Base-by-base conservation (phyloP, 1,140 invertebrate genomes). In the Aphaenogaster ashmeadi region DNA sequence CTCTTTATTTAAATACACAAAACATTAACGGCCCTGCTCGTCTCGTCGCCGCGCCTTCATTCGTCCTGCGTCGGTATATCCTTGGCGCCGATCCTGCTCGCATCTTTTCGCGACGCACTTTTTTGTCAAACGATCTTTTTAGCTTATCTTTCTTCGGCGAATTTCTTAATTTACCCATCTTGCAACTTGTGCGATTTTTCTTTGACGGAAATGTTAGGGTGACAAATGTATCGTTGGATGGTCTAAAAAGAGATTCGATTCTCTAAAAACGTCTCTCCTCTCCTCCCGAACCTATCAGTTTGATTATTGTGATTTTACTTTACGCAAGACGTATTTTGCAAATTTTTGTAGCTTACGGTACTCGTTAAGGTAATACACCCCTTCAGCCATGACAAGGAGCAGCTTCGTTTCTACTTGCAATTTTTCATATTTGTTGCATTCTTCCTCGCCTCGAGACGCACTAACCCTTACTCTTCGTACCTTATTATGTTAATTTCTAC, bases 1-100 rank as follows among this genome's bases (percentile, higher is more conserved):
- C 88, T 91, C 91, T 94, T 94, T 95, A 94, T 94, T 94, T 94
- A 92, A 94, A 94, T 95, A 94, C 91, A 94, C 92, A 93, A 94
- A 94, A 93, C 93, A 94, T 94, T 94, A 94, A 93, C 92, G 92
- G 91, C 89, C 90, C 64, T 89, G 67, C 86, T 62, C 79, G 60
- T 47, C 58, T 33, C 27, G 54, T 58, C 66, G 54, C 33, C 64
- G 36, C 11, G 13, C 41, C n/a, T 38, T 80, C 11, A 7, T 56
- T 80, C 21, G 18, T 58, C 52, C 38, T 60, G 21, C 13, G 6
- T 15, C 72, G 15, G 27, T 47, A 6, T 18, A 77, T 47, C 52
- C 75, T 56, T 5, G 47, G 56, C 58, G 50, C 54, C 64, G 41
- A 66, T 80, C 56, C 36, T 15, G 38, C 8, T 54, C 13, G 47